Base-by-base conservation (phyloP, 92 coral and sea anemone genomes). In the Paragorgia papillata region DNA sequence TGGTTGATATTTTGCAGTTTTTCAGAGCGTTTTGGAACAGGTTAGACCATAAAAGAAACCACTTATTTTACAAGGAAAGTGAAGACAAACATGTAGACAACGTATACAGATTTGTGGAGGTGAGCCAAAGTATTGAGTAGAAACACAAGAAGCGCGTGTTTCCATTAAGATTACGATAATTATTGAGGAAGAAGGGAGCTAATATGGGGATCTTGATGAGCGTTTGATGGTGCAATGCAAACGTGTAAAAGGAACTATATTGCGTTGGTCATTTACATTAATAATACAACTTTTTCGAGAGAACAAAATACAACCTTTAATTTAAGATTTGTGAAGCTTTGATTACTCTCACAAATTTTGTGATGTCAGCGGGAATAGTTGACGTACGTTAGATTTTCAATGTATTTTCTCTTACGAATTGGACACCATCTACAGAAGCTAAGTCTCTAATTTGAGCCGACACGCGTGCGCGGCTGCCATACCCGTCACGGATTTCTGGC, bases 21-120 rank as follows among this genome's bases (percentile, higher is more conserved):
- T 57, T 57, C 63, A 57, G 31, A 57, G 63, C 63, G 24, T 57
- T 57, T 57, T 57, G 63, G 63, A 57, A 57, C 63, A 57, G 63
- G 63, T 57, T 57, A 57, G 3, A 57, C 28, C 24, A 18, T 34
- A 57, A 57, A 57, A 18, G 18, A 54, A 7, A 34, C 7, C 20
- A 17, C 63, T 57, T 57, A 57, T 57, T 57, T n/a, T 57, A 57
- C 63, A 25, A n/a, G 31, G 31, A 57, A 57, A 57, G 31, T 57
- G 63, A 57, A 57, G 63, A 18, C 63, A 43, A 43, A 57, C 63
- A 57, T 24, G 63, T 57, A 19, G 29, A 57, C 63, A 57, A n/a
- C 4, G 63, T 57, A 57, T 19, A 57, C 63, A 57, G 63, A 57
- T 57, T 57, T 57, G 63, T 57, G 63, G 63, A 57, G 63, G 63